Evolutionary conservation across 2,888 invertebrate genomes (phyloP).

Genomic region (Phoenoteleia sp.): DNA sequence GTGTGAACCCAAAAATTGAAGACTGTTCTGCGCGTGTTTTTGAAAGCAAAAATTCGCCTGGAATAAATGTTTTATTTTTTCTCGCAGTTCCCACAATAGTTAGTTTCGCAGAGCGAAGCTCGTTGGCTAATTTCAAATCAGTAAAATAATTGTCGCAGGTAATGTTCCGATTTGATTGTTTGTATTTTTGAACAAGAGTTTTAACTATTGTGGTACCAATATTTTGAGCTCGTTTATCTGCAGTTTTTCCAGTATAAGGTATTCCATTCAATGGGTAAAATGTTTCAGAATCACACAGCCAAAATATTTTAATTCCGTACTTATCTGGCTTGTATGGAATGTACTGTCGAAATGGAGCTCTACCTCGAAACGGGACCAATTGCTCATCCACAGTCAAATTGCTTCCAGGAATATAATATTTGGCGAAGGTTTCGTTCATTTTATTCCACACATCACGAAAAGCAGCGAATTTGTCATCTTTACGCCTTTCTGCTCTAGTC

Average conservation of each 20-base stretch:
- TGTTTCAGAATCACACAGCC: background rate
- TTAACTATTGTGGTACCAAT: background rate
- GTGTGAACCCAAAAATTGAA: conserved; percentile 37
- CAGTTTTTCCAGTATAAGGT: background rate
- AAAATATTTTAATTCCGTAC: background rate
- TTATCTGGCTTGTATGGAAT: background rate
- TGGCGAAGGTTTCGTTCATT: too few species aligned
- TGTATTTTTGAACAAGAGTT: background rate
- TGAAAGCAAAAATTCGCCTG: background rate
- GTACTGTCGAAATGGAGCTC: background rate
- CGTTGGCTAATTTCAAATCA: background rate
- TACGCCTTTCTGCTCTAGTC: too few species aligned
- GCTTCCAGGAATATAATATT: too few species aligned
- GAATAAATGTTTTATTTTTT: background rate
- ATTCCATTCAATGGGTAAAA: background rate
- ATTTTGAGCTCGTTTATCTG: background rate
- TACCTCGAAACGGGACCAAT: background rate
- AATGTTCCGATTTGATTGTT: background rate
- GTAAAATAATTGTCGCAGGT: conserved; percentile 18
- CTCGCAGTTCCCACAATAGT: conserved; percentile 6
- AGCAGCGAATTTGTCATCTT: too few species aligned
- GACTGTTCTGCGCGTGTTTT: conserved; percentile 1
- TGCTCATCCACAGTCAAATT: background rate
- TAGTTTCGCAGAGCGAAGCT: background rate
- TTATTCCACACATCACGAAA: too few species aligned